A percentile compares a stretch with the other conserved stretches of the same genome.
phyloP scores from a whole-genome alignment of 2,113 vertebrate species.

The Plecotus auritus region DNA sequence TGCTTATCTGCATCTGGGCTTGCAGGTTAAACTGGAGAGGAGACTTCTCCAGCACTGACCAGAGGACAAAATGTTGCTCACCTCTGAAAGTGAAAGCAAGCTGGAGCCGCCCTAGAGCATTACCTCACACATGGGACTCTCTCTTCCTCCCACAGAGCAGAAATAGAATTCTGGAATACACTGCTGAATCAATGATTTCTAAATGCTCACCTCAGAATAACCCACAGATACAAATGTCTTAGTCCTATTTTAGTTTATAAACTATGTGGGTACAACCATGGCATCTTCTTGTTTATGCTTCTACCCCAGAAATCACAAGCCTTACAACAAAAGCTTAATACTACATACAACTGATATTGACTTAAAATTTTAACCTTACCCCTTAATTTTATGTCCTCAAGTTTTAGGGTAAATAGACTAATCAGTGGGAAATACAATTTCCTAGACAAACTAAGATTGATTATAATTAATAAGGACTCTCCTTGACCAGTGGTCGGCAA shows the following conservation, averaged over 20 bases:
- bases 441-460: neutral
- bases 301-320: neutral
- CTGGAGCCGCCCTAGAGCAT: neutral
- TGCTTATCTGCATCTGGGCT: neutral
- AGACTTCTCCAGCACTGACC: neutral
- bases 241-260: neutral
- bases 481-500: neutral
- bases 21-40: neutral
- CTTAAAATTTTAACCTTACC: neutral
- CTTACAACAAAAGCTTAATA: neutral
- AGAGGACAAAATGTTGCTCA: neutral
- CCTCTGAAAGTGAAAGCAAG: neutral
- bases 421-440: neutral
- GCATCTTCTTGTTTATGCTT: neutral
- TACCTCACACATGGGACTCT: neutral
- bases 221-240: neutral
- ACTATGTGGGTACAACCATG: neutral
- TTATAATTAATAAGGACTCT: neutral
- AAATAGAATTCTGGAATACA: neutral
- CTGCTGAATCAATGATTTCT: neutral
- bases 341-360: neutral
- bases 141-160: neutral
- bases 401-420: neutral
- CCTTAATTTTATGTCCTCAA: neutral
- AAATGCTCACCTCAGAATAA: neutral